phyloP scores from a whole-genome alignment of 92 coral and sea anemone genomes.

The Porites divaricata region DNA sequence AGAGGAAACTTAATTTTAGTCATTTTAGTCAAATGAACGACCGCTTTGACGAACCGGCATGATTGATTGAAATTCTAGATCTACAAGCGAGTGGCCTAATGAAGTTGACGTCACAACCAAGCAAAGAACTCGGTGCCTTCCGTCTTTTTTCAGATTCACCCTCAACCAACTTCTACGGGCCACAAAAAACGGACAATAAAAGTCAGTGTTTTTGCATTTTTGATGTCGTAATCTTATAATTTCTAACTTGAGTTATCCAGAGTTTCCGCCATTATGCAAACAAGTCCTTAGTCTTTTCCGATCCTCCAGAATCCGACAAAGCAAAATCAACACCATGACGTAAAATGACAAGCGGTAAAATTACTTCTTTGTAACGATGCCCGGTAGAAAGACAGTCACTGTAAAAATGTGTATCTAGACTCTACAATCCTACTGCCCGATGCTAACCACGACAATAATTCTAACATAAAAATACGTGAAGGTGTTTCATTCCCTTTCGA shows the following conservation, averaged over 20 bases:
- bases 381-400: neutral
- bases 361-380: constrained; percentile 1
- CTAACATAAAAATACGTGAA: neutral
- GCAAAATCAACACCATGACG: neutral
- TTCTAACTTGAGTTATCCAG: neutral
- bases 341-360: neutral
- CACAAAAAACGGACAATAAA: too few relatives aligned
- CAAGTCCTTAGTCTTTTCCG: constrained; percentile 11
- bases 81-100: neutral
- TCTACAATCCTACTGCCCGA: neutral
- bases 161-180: too few relatives aligned
- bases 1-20: neutral
- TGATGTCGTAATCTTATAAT: too few relatives aligned
- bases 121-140: too few relatives aligned
- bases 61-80: neutral
- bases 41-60: neutral
- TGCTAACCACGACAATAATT: constrained; percentile 7
- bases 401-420: neutral
- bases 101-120: neutral
- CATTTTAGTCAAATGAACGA: neutral
- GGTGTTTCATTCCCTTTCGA: constrained; percentile 53
- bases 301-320: constrained; percentile 6
- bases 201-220: too few relatives aligned
- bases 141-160: neutral
- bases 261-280: constrained; percentile 16